A percentile compares a stretch with the other conserved stretches of the same genome.
phyloP scores from a whole-genome alignment of 2,113 vertebrate genomes.

The Dolichotis patagonum region DNA sequence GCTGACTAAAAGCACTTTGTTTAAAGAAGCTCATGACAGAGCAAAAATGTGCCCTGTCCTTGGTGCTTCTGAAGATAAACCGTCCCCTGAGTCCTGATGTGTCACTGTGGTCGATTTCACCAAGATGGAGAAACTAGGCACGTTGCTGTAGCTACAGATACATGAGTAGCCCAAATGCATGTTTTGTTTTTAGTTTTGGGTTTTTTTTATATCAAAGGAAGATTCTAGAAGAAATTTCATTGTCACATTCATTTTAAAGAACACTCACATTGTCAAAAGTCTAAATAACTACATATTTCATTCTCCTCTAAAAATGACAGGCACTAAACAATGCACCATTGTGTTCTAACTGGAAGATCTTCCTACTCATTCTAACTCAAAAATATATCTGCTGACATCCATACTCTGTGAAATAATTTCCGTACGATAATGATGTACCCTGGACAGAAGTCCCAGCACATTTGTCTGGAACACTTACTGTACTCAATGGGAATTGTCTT shows the following conservation, averaged over 20 bases:
- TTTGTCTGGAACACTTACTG: conserved; percentile 25
- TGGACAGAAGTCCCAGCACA: conserved; percentile 19
- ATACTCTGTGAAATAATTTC: conserved; percentile 40
- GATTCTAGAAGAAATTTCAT: conserved; percentile 75
- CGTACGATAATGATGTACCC: conserved; percentile 23
- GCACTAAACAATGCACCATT: conserved; percentile 71
- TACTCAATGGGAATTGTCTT: conserved; percentile 28
- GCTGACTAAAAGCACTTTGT: neutral
- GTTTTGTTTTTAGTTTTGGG: no score
- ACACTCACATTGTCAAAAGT: conserved; percentile 59
- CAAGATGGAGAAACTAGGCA: neutral
- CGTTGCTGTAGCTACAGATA: neutral
- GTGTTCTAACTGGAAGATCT: conserved; percentile 76
- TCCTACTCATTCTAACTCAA: conserved; percentile 69
- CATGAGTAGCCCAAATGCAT: neutral
- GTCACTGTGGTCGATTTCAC: neutral
- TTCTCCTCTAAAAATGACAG: conserved; percentile 72
- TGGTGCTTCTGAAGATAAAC: neutral
- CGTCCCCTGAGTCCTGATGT: neutral
- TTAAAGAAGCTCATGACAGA: neutral
- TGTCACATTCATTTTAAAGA: conserved; percentile 77
- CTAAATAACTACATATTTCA: conserved; percentile 73
- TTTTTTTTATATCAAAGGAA: conserved; percentile 33
- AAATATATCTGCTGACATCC: conserved; percentile 46
- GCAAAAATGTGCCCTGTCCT: neutral